Evolutionary conservation across 2,113 vertebrate genomes (phyloP), one percentile per base, ranked within the genome.

Genomic region (Sebastes schlegelii): DNA sequence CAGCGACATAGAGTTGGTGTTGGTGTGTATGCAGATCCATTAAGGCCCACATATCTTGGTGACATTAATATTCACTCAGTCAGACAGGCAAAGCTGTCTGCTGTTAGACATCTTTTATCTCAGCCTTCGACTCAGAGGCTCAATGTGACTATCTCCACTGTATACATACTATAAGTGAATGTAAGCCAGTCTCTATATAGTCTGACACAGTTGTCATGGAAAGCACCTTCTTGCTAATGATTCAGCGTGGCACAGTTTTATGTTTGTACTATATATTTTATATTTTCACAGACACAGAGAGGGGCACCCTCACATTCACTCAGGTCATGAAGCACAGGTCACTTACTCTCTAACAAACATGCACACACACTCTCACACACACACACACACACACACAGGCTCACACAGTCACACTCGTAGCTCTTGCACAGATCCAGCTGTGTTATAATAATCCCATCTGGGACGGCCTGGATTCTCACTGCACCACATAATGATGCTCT

Each of bases 381-480:
- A 16, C 66, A 64, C 70, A 62, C 68, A 62, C 46, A 13, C 76
- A 74, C 42, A 64, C 69, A 58, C 49, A 75, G 17, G 52, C 71
- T 68, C 34, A 46, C 80, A 80, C 42, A 68, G 48, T 75, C 85
- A 80, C 68, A 85, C 72, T 34, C 52, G 1, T 78, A 72, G 73
- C 80, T 86, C 77, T 85, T 65, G 82, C 81, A 80, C 65, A 86
- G 79, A 90, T 89, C 83, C 89, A 85, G 82, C 83, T 85, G 74
- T 67, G 81, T 90, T 86, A 82, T 89, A 92, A 95, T 82, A 92
- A 91, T 89, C 86, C 86, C 90, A 90, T 84, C 73, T 86, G 92
- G 87, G 90, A 91, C 69, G 23, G 51, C 81, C 84, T 75, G 72
- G 80, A 82, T 85, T 89, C 78, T 86, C 78, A 81, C 86, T 80